These are phyloP conservation scores for Noctua janthe DNA, from an alignment of 2,888 invertebrate genomes.

Conservation along the genomic window DNA sequence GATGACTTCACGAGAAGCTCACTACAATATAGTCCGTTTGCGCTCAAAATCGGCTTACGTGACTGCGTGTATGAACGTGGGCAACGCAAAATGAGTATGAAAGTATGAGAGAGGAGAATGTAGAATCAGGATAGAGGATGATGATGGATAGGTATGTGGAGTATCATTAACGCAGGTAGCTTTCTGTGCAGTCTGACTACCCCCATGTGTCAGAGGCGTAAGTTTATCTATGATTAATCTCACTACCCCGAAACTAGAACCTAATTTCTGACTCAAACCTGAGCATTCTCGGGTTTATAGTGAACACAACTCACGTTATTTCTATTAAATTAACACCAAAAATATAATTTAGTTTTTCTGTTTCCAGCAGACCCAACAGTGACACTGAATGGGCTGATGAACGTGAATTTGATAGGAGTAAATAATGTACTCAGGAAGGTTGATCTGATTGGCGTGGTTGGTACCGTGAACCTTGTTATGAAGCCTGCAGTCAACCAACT, in stretches of 20 bases:
- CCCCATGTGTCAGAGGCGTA: neutral
- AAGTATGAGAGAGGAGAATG: neutral
- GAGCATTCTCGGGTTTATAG: neutral
- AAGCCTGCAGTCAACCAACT: conserved; percentile 73
- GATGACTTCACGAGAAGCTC: neutral
- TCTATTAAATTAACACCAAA: neutral
- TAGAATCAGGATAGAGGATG: too few species aligned
- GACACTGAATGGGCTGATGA: conserved; percentile 77
- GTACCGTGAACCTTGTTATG: conserved; percentile 75
- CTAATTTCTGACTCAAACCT: neutral
- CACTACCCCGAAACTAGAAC: neutral
- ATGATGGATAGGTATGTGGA: too few species aligned
- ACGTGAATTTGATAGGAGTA: conserved; percentile 81
- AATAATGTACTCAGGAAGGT: conserved; percentile 78
- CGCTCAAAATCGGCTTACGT: neutral
- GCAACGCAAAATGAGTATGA: neutral
- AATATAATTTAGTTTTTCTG: neutral
- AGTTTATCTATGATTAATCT: neutral
- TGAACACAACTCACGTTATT: neutral
- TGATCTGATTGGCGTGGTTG: conserved; percentile 80
- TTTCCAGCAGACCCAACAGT: conserved; percentile 73
- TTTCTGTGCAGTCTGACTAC: neutral
- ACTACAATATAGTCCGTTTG: neutral
- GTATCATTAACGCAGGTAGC: neutral
- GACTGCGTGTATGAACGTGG: neutral